A percentile compares a stretch with the other conserved stretches of the same genome.
Conservation (phyloP, 2,888 invertebrate genomes). For the Tribolium freemani region DNA sequence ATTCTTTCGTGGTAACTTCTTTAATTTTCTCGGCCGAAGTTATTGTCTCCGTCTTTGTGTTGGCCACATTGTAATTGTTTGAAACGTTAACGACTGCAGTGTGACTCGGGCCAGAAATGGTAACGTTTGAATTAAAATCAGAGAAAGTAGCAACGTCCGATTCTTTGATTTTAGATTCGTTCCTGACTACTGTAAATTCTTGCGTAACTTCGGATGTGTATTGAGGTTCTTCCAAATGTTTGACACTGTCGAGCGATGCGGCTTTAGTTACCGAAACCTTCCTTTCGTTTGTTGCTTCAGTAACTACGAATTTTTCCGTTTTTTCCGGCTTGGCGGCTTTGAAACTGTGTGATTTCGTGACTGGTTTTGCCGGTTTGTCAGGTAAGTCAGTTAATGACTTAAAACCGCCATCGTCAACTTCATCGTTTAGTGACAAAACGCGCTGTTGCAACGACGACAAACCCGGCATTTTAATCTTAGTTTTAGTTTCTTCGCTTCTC, state of each 20-base stretch:
- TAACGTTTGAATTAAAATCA: slow-evolving; percentile 47
- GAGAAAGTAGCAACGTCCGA: not conserved
- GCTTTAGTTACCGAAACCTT: slow-evolving; percentile 62
- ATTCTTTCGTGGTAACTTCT: slow-evolving; percentile 56
- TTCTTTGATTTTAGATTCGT: slow-evolving; percentile 1
- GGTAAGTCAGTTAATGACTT: slow-evolving; percentile 64
- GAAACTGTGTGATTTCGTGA: slow-evolving; percentile 82
- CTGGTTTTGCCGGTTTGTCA: slow-evolving; percentile 71
- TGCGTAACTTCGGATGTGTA: slow-evolving; percentile 16
- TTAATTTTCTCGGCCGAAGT: slow-evolving; percentile 49
- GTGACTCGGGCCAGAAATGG: slow-evolving; percentile 63
- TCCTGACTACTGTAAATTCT: not conserved
- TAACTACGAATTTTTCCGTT: slow-evolving; percentile 7
- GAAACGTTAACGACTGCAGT: slow-evolving; percentile 61
- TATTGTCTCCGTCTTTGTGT: slow-evolving; percentile 23
- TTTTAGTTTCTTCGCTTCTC: slow-evolving; percentile 55
- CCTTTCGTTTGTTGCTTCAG: slow-evolving; percentile 66
- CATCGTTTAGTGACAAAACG: slow-evolving; percentile 67
- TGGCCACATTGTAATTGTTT: slow-evolving; percentile 43
- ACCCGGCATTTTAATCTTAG: slow-evolving; percentile 68
- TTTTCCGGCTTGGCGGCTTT: slow-evolving; percentile 68
- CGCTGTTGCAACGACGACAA: slow-evolving; percentile 72
- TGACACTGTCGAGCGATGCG: slow-evolving; percentile 73
- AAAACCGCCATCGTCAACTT: slow-evolving; percentile 58
- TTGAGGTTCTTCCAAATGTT: slow-evolving; percentile 70